These are phyloP conservation scores for Brachyistius frenatus DNA, from an alignment of 2,113 vertebrate genomes.

Conservation along the genomic window DNA sequence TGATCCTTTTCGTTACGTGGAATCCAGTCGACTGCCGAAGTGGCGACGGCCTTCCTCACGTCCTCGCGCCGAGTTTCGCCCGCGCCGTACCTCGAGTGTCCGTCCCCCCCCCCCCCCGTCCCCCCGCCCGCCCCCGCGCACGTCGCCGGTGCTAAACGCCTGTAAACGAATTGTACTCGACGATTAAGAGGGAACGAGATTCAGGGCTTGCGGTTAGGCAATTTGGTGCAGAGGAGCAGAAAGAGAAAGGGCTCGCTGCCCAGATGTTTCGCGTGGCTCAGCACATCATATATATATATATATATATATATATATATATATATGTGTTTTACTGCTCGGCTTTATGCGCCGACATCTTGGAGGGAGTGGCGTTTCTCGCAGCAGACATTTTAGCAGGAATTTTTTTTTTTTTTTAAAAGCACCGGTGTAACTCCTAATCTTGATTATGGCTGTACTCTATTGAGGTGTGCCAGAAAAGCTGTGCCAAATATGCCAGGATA, in stretches of 20 bases:
- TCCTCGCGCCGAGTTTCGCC: neutral
- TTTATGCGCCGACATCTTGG: neutral
- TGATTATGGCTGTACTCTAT: constrained; percentile 9
- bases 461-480: constrained; percentile 15
- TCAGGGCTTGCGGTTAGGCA: constrained; percentile 18
- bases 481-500: neutral
- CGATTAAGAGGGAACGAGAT: constrained; percentile 31
- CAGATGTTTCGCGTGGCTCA: constrained; percentile 35
- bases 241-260: constrained; percentile 19
- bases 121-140: neutral
- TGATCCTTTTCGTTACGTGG: constrained; percentile 33
- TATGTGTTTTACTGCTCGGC: neutral
- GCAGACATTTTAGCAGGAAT: constrained; percentile 38
- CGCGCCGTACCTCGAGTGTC: neutral
- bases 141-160: constrained; percentile 9
- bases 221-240: constrained; percentile 36
- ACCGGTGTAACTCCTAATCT: constrained; percentile 34
- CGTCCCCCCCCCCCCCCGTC: too few relatives aligned
- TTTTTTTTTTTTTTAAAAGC: too few relatives aligned
- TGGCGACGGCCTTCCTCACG: neutral
- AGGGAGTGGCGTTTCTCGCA: constrained; percentile 14
- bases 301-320: too few relatives aligned
- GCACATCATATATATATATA: too few relatives aligned
- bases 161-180: neutral
- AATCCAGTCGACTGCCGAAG: constrained; percentile 11